Evolutionary conservation across 2,797 vertebrate genomes (phyloP), one percentile per base, ranked within the genome.

Genomic region (Brachymystax lenok): DNA sequence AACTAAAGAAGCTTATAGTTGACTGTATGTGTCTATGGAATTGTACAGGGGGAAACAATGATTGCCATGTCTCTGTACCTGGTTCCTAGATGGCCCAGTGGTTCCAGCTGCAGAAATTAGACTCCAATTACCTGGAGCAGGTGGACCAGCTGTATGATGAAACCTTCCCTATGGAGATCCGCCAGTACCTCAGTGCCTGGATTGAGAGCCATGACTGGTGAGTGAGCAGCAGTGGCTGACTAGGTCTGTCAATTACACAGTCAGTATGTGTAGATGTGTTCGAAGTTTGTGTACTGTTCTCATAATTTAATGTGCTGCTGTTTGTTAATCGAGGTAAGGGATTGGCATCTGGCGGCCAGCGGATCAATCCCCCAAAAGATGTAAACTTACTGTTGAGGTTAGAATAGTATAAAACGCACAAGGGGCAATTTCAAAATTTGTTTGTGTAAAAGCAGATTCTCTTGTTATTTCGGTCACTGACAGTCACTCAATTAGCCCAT

Each of bases 131-230:
- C 91, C 90, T 99, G 93, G 98, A 99, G 85, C 97, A 98, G 89
- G 96, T 99, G 74, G 98, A 99, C 88, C 97, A 98, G 91, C 94
- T 99, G 0, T 99, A 99, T 0, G 97, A 99, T 79, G 98, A 99
- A 91, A 97, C 92, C 52, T 99, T 99, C 84, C 97, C 98, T 63
- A 99, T 99, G 98, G 98, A 98, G 81, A 97, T 99, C 85, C 90
- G 98, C 1, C 98, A 99, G 83, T 99, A 98, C 83, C 94, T 99
- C 80, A 97, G 97, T 85, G 95, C 88, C 82, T 99, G 98, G 98
- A 94, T 99, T 30, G 98, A 99, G 88, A 96, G 95, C 84, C 96
- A 98, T 77, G 98, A 99, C 83, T 99, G 98, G 98, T 99, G 82
- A 94, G 95, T n/a, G n/a, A 1, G 56, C 1, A 63, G 59, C 59